A percentile compares a stretch with the other conserved stretches of the same genome.
These are phyloP conservation scores for Bungarus multicinctus DNA, from an alignment of 2,113 vertebrate genomes.

Conservation along the genomic window DNA sequence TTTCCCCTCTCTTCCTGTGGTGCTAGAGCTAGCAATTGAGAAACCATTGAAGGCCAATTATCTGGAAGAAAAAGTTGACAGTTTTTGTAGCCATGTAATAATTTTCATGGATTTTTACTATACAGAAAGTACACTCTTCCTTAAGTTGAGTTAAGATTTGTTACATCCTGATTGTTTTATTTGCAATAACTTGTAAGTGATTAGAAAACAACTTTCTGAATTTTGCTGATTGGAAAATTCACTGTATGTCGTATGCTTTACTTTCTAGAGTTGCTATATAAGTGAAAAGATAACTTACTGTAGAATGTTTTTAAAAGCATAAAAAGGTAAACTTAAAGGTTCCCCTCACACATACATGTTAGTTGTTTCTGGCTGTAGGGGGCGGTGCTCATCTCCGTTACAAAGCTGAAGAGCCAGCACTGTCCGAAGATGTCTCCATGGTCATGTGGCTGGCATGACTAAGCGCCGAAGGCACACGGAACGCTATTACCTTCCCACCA, in stretches of 20 bases:
- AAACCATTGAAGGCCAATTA: background rate
- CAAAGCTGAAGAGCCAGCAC: too few species aligned
- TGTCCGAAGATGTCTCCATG: too few species aligned
- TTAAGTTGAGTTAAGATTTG: background rate
- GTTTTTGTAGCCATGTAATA: background rate
- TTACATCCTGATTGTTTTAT: background rate
- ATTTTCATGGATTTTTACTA: background rate
- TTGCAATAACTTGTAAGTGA: background rate
- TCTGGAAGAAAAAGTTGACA: background rate
- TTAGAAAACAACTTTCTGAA: background rate
- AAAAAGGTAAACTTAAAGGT: background rate
- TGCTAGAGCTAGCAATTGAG: background rate
- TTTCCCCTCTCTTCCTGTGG: background rate
- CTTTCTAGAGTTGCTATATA: background rate
- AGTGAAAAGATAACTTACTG: background rate
- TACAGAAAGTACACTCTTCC: background rate
- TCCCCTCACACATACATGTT: too few species aligned
- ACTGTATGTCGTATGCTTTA: background rate
- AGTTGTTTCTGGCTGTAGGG: too few species aligned
- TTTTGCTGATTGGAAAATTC: background rate
- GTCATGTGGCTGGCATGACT: too few species aligned
- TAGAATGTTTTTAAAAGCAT: background rate
- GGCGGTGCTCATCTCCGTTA: too few species aligned
- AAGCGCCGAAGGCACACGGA: too few species aligned
- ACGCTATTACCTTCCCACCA: too few species aligned